Conservation (phyloP, 2,113 vertebrate species). For the Amblyopsis rosae region DNA sequence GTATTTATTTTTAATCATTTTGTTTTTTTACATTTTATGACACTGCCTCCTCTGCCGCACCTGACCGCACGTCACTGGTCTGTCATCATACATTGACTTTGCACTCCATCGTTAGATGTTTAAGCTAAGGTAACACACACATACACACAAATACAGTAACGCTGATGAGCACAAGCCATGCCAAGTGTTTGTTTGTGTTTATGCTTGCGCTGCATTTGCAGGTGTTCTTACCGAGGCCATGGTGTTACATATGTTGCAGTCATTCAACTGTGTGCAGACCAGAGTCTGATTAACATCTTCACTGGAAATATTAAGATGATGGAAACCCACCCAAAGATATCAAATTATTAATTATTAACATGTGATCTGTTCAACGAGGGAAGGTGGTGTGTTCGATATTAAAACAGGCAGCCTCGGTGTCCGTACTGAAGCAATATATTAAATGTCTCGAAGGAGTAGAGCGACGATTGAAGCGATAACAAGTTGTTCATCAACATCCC, state of each 20-base stretch:
- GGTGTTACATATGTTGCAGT: slow-evolving; percentile 21
- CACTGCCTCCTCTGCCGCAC: too few relatives aligned
- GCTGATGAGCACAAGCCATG: neutral
- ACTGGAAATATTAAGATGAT: slow-evolving; percentile 34
- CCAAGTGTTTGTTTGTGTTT: slow-evolving; percentile 28
- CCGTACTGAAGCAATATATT: slow-evolving; percentile 1
- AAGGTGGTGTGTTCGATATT: neutral
- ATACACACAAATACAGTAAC: slow-evolving; percentile 9
- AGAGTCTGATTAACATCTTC: too few relatives aligned
- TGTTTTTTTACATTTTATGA: too few relatives aligned
- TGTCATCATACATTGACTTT: slow-evolving; percentile 37
- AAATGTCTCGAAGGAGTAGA: slow-evolving; percentile 9
- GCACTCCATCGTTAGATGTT: slow-evolving; percentile 57
- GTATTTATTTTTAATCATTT: too few relatives aligned
- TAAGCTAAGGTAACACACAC: slow-evolving; percentile 15
- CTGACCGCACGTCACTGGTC: too few relatives aligned
- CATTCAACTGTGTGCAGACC: slow-evolving; percentile 8
- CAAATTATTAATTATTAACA: slow-evolving; percentile 11
- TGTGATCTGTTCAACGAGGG: slow-evolving; percentile 11
- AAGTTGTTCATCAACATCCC: neutral
- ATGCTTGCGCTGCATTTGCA: slow-evolving; percentile 33
- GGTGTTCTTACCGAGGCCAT: slow-evolving; percentile 38
- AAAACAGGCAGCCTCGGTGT: neutral
- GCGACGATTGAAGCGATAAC: slow-evolving; percentile 16
- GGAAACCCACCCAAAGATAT: slow-evolving; percentile 21